Evolutionary conservation across 2,888 invertebrate genomes (phyloP).

Genomic region (Metalampra italica): DNA sequence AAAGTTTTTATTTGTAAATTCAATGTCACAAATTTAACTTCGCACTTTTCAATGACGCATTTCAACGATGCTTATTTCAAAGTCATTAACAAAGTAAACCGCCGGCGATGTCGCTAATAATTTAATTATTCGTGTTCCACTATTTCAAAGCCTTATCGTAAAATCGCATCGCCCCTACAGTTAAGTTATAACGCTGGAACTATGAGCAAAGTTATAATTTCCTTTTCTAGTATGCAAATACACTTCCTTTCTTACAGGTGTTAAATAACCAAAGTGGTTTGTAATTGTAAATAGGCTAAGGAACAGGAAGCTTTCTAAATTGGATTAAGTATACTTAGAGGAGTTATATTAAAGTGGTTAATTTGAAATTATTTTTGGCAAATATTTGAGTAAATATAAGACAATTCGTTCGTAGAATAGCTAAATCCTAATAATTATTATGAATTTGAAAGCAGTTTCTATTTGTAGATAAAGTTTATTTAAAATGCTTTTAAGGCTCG

Average conservation of each 20-base stretch:
- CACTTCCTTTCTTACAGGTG: constrained; percentile 31
- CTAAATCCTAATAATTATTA: no score
- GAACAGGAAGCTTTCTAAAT: not conserved
- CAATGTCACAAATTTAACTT: no score
- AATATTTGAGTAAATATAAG: no score
- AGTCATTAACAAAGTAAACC: constrained; percentile 45
- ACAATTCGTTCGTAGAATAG: no score
- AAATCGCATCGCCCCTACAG: constrained; percentile 33
- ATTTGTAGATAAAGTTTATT: no score
- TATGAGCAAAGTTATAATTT: constrained; percentile 35
- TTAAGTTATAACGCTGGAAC: constrained; percentile 31
- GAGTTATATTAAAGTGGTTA: not conserved
- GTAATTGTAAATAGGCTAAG: not conserved
- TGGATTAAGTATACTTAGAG: no score
- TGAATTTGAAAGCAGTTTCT: no score
- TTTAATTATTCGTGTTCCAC: constrained; percentile 48
- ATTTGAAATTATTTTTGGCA: no score
- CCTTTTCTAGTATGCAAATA: constrained; percentile 41
- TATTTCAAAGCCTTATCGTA: constrained; percentile 41
- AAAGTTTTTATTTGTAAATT: no score
- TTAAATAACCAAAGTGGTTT: constrained; percentile 32
- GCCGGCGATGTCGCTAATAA: constrained; percentile 40
- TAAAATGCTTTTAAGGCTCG: no score
- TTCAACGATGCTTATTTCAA: no score
- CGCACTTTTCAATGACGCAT: no score